Conservation (phyloP, 2,113 vertebrate species). For the Macquaria australasica region DNA sequence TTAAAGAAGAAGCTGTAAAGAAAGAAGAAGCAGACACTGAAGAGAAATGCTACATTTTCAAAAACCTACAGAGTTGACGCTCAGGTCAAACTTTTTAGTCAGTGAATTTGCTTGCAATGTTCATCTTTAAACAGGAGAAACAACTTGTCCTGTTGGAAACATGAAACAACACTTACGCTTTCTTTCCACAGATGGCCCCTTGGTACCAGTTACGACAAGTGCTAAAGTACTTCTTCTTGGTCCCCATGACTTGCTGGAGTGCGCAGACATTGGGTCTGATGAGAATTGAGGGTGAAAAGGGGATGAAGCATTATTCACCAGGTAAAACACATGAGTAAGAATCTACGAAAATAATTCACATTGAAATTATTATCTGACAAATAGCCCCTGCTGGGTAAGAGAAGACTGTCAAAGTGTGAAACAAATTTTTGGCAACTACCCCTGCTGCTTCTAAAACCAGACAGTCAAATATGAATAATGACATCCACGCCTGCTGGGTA, state of each 20-base stretch:
- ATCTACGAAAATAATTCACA: neutral
- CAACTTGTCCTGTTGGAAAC: slow-evolving; percentile 18
- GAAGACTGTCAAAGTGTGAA: slow-evolving; percentile 12
- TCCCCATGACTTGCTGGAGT: slow-evolving; percentile 96
- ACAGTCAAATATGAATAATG: slow-evolving; percentile 13
- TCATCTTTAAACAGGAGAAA: slow-evolving; percentile 8
- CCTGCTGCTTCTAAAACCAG: slow-evolving; percentile 22
- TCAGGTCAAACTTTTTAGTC: neutral
- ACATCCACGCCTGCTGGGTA: neutral
- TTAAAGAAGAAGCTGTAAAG: neutral
- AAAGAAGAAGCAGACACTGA: slow-evolving; percentile 25
- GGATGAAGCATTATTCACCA: slow-evolving; percentile 21
- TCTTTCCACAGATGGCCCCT: slow-evolving; percentile 95
- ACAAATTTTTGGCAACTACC: slow-evolving; percentile 33
- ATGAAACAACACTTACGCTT: slow-evolving; percentile 91
- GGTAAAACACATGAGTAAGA: neutral
- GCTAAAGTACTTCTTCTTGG: slow-evolving; percentile 98
- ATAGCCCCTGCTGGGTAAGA: slow-evolving; percentile 2
- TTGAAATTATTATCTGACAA: slow-evolving; percentile 9
- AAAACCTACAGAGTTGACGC: neutral
- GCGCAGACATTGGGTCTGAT: slow-evolving; percentile 95
- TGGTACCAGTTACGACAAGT: slow-evolving; percentile 98
- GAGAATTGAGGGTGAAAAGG: slow-evolving; percentile 9
- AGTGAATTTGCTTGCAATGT: slow-evolving; percentile 3
- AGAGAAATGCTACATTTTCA: neutral